Evolutionary conservation across 2,888 invertebrate genomes (phyloP), one percentile per base, ranked within the genome.

Genomic region (Oscheius myriophilus): DNA sequence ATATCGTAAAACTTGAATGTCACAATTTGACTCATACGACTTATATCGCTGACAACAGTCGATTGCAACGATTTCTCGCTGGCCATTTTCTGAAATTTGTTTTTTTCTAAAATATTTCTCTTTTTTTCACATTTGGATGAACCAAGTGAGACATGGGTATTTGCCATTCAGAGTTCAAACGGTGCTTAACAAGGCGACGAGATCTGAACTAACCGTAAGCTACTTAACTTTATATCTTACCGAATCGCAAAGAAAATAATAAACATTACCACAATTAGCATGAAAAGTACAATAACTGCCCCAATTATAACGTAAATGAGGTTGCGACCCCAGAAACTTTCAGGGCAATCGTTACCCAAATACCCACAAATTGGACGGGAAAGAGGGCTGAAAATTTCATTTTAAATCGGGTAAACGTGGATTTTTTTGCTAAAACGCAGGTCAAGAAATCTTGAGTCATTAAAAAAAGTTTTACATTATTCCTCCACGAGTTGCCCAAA

Each of bases 91-190:
- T 67, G 25, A 23, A 18, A 12, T 58, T 18, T 2, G 9, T 39
- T 7, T 21, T 6, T 33, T 9, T 6, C 3, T 33, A 6, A 33
- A 3, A 33, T 33, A n/a, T 33, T 33, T 6, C 33, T 33, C 4
- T 33, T 6, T 43, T 43, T 21, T 21, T 21, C 42, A 58, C 58
- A 14, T 58, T 58, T 23, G 58, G 43, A 16, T 58, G 25, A 42
- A 23, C 14, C 41, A 62, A 39, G 21, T 49, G 26, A 33, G 18
- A n/a, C 18, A 16, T 9, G 0, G 72, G 67, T 21, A 79, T 76
- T 43, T 79, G 75, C 79, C 79, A 79, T 59, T 76, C 76, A 0
- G 79, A 67, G 55, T 79, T 73, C n/a, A 79, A 67, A 6, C 79
- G 61, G 39, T 75, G 71, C 0, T 71, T 41, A 59, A 76, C 76